Conservation (phyloP, 2,113 vertebrate species). For the Apaloderma vittatum region DNA sequence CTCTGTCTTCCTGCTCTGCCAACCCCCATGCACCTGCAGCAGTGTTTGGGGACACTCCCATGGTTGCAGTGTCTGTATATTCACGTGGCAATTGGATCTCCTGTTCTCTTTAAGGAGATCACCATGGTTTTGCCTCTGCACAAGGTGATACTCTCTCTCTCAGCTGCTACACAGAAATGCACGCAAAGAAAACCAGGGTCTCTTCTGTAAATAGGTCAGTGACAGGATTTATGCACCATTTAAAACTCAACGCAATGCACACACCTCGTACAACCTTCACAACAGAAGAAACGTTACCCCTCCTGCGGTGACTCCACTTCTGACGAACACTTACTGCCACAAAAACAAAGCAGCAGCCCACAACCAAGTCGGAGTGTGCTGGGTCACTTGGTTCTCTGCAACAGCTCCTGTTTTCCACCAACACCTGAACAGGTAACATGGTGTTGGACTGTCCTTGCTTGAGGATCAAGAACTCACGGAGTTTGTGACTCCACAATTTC, state of each 20-base stretch:
- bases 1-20: not conserved
- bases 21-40: not conserved
- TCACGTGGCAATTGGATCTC: not conserved
- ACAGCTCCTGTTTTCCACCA: not conserved
- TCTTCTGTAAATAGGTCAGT: not conserved
- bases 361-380: not conserved
- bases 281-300: not conserved
- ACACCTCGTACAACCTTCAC: not conserved
- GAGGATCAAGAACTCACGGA: not conserved
- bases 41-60: not conserved
- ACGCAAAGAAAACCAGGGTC: not conserved
- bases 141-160: not conserved
- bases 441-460: not conserved
- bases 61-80: no score
- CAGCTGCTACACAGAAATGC: not conserved
- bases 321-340: fast-evolving
- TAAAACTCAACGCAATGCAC: not conserved
- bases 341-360: not conserved
- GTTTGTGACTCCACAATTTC: fast-evolving
- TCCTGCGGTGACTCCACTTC: fast-evolving
- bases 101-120: not conserved
- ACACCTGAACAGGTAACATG: not conserved
- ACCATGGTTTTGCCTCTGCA: not conserved
- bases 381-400: not conserved
- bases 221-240: not conserved